Base-by-base conservation (phyloP, 2,888 invertebrate genomes). In the Nysson spinosus region DNA sequence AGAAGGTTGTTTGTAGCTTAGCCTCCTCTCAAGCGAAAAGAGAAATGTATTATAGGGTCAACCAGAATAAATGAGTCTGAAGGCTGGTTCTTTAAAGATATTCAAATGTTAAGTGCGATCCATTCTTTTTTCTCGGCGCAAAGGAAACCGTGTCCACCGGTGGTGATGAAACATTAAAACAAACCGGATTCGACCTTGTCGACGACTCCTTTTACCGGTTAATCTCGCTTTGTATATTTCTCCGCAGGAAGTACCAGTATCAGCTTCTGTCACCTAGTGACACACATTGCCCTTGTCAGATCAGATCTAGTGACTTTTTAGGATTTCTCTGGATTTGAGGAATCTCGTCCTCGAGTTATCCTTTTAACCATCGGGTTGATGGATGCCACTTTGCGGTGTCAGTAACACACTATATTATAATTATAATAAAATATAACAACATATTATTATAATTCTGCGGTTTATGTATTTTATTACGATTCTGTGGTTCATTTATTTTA, bases 161-260 rank as follows among this genome's bases (percentile, higher is more conserved):
- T 20, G 58, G 64, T 50, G 55, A 57, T 64, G 72, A 72, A 72
- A 64, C 69, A 69, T 72, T 66, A 56, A 72, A 67, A 62, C 61
- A 58, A 54, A 39, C 61, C 44, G 32, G 50, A 52, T 19, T 32
- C 61, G 50, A 50, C 51, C 60, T 72, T 66, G 58, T 43, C 63
- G 37, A 44, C 52, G 26, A 50, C 75, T 52, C 51, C 49, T 51
- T 43, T 51, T 32, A 43, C 39, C 50, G 34, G 49, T 52, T 58
- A 46, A 61, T 54, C 44, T 52, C 43, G 42, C 47, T 56, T 50
- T 43, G 44, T 49, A 19, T 16, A 19, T 30, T 22, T 4, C 43
- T 43, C 39, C 17, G 32, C 7, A 6, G n/a, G 44, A 42, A 26
- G 32, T 46, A 57, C 51, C 49, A 24, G 49, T 44, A 52, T 43